Evolutionary conservation across 2,797 vertebrate genomes (phyloP), one percentile per base, ranked within the genome.

Genomic region (Austrolebias charrua): DNA sequence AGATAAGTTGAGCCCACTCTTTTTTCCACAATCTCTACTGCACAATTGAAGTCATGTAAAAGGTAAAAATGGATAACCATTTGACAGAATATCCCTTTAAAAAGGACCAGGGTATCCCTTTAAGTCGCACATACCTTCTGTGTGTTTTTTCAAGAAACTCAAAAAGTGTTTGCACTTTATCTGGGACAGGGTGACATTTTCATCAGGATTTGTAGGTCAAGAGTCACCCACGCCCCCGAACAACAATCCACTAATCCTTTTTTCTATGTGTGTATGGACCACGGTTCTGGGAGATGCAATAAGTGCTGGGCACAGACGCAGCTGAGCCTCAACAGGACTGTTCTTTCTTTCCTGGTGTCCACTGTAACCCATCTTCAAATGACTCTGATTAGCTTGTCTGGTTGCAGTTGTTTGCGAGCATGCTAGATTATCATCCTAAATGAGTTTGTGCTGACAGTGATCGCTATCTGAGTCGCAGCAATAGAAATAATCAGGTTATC

Each of bases 221-320:
- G 80, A 82, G 83, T 89, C 84, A 65, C 46, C 60, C 76, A n/a
- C n/a, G n/a, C n/a, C 76, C 54, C 86, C 92, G 93, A 95, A 96
- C 90, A 95, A 95, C 85, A 75, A 62, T 46, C 44, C 53, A 53
- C 84, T 88, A 87, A 88, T 89, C 63, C 63, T 51, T 42, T 35
- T 35, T 35, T 35, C 84, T 76, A 28, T 71, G 83, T 76, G 67
- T 77, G 71, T 80, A 62, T 78, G 70, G 46, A 51, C 65, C 19
- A 1, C 65, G 86, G 80, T 84, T 40, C 38, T 76, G 69, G 24
- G 38, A 33, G 65, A 73, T 20, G 59, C 62, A 51, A 58, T 65
- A 55, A 76, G 64, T 58, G 69, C 80, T 47, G 59, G 4, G 47
- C 65, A 63, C 53, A 43, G 53, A 52, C 63, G 49, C 71, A 76